These are phyloP conservation scores for Leptinotarsa peninsularis DNA, from an alignment of 2,888 invertebrate species.

Conservation along the genomic window DNA sequence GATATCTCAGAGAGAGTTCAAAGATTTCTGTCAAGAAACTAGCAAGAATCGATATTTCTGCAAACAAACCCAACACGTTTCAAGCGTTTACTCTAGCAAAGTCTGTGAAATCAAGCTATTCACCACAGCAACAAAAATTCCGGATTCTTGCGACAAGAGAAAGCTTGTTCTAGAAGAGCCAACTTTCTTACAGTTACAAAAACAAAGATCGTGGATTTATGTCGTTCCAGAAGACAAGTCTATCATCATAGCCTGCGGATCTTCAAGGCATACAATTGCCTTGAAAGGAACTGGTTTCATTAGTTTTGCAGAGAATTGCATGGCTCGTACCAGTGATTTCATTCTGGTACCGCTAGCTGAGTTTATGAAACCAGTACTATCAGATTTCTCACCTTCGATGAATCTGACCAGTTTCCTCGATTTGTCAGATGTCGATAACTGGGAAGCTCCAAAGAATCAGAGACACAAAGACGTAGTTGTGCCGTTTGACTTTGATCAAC, in stretches of 20 bases:
- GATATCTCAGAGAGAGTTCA: constrained; percentile 25
- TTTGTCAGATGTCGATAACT: constrained; percentile 10
- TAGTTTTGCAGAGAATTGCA: constrained; percentile 11
- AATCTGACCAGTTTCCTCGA: constrained; percentile 24
- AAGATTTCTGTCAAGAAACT: constrained; percentile 18
- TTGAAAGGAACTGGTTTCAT: constrained; percentile 31
- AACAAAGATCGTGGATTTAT: constrained; percentile 29
- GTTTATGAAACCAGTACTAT: constrained; percentile 24
- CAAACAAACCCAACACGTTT: constrained; percentile 24
- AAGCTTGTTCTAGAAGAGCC: constrained; percentile 17
- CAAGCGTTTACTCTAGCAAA: neutral
- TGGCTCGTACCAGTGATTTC: constrained; percentile 1
- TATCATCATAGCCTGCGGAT: neutral
- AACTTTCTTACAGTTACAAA: constrained; percentile 30
- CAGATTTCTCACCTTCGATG: constrained; percentile 10
- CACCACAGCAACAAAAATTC: constrained; percentile 12
- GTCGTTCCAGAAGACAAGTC: neutral
- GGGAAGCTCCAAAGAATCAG: neutral
- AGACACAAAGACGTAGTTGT: constrained; percentile 23
- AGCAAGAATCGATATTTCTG: constrained; percentile 21
- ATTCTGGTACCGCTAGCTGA: constrained; percentile 13
- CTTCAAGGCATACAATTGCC: neutral
- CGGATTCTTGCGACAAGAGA: constrained; percentile 27
- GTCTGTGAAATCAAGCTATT: constrained; percentile 32
- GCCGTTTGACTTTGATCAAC: constrained; percentile 24